Conservation (phyloP, 2,888 invertebrate genomes). For the Macaria notata region DNA sequence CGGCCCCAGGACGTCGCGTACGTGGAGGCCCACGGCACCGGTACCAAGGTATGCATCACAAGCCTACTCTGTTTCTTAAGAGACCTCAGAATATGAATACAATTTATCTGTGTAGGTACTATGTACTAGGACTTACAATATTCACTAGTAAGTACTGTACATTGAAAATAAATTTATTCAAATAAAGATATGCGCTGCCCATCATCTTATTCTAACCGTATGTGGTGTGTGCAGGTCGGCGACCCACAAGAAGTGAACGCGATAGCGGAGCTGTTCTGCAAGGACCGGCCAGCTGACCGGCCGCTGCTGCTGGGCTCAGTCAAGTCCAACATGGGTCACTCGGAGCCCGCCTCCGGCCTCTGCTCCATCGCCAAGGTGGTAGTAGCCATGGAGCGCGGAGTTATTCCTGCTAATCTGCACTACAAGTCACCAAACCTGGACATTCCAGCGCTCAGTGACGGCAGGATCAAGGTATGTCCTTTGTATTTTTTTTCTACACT, state of each 20-base stretch:
- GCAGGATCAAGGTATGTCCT: conserved; percentile 20
- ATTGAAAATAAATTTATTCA: no score
- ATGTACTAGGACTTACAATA: no score
- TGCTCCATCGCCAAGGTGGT: conserved; percentile 94
- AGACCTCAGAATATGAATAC: no score
- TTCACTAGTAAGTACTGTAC: no score
- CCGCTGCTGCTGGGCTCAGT: conserved; percentile 97
- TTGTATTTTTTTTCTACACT: no score
- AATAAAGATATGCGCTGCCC: no score
- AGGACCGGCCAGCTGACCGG: conserved; percentile 82
- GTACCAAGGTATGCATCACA: conserved; percentile 97
- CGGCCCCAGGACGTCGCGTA: conserved; percentile 93
- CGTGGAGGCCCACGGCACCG: conserved; percentile 99
- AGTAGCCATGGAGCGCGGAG: conserved; percentile 95
- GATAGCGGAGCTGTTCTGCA: conserved; percentile 95
- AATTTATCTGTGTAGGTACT: no score
- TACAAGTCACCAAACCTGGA: conserved; percentile 93
- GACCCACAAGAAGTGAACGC: conserved; percentile 99
- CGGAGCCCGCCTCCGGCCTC: conserved; percentile 96
- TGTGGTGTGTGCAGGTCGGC: conserved; percentile 84
- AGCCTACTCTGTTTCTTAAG: no score
- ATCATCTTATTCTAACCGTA: no score
- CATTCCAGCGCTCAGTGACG: conserved; percentile 95
- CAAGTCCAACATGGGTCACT: conserved; percentile 99
- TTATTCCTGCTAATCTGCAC: conserved; percentile 96